Evolutionary conservation across 2,888 invertebrate genomes (phyloP).

Genomic region (Ferdinandea cuprea): DNA sequence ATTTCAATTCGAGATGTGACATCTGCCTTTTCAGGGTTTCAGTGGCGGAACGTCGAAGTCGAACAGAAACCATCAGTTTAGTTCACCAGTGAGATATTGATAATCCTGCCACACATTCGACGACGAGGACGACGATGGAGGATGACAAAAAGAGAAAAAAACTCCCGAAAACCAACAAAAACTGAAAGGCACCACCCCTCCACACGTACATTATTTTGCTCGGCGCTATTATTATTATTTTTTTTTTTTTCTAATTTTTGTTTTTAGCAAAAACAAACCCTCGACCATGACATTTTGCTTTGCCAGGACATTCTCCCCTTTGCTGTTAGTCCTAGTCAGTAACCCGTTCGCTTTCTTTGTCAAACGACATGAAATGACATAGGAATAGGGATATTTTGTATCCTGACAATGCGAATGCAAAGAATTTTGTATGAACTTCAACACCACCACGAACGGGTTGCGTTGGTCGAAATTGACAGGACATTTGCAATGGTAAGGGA

Average conservation of each 20-base stretch:
- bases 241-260: conserved; percentile 72
- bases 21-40: conserved; percentile 80
- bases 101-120: conserved; percentile 66
- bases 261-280: conserved; percentile 71
- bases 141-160: conserved; percentile 30
- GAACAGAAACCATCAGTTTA: conserved; percentile 66
- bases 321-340: neutral
- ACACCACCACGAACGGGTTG: conserved; percentile 61
- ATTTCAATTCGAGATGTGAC: conserved; percentile 83
- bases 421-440: conserved; percentile 44
- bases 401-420: conserved; percentile 49
- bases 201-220: conserved; percentile 37
- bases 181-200: conserved; percentile 49
- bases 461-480: conserved; percentile 72
- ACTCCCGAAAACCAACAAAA: conserved; percentile 30
- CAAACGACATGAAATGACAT: conserved; percentile 26
- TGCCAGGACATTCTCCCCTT: conserved; percentile 31
- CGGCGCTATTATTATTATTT: conserved; percentile 26
- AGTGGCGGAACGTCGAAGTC: conserved; percentile 43
- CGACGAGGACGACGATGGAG: too few relatives aligned
- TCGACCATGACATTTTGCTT: conserved; percentile 65
- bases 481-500: conserved; percentile 59
- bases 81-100: conserved; percentile 70
- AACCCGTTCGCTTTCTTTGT: conserved; percentile 57
- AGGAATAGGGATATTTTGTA: conserved; percentile 26